Evolutionary conservation across 1,140 invertebrate genomes (phyloP).

Genomic region (Philotrypesis tridentata): DNA sequence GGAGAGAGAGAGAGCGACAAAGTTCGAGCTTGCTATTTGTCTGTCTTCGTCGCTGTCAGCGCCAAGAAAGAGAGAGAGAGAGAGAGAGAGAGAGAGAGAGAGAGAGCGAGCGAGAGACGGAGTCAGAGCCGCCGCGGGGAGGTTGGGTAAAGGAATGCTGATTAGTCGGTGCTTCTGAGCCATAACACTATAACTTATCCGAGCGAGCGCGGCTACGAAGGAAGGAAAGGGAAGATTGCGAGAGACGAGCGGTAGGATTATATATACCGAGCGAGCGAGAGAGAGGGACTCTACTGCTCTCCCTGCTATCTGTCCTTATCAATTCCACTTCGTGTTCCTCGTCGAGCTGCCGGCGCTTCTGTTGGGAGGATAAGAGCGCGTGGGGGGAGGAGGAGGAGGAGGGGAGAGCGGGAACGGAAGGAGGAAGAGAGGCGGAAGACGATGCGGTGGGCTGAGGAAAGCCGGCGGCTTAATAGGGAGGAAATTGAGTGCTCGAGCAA

Average conservation of each 20-base stretch:
- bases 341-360: constrained; percentile 9
- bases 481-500: constrained; percentile 74
- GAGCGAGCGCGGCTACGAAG: constrained; percentile 51
- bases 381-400: constrained; percentile 38
- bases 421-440: constrained; percentile 47
- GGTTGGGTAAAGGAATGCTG: constrained; percentile 68
- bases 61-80: constrained; percentile 40
- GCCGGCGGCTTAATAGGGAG: constrained; percentile 73
- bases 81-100: background rate
- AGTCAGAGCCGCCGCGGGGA: constrained; percentile 17
- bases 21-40: constrained; percentile 54
- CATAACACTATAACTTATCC: constrained; percentile 72
- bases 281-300: background rate
- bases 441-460: constrained; percentile 58
- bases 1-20: constrained; percentile 52
- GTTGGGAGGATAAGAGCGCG: constrained; percentile 8
- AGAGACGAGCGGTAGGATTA: constrained; percentile 38
- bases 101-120: constrained; percentile 39
- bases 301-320: constrained; percentile 51
- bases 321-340: constrained; percentile 47
- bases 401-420: constrained; percentile 43
- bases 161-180: constrained; percentile 72
- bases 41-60: constrained; percentile 39
- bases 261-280: constrained; percentile 12
- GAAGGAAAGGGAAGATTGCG: constrained; percentile 39